Conservation (phyloP, 37 sponge, comb jelly and placozoan genomes). For the Tethya wilhelma region DNA sequence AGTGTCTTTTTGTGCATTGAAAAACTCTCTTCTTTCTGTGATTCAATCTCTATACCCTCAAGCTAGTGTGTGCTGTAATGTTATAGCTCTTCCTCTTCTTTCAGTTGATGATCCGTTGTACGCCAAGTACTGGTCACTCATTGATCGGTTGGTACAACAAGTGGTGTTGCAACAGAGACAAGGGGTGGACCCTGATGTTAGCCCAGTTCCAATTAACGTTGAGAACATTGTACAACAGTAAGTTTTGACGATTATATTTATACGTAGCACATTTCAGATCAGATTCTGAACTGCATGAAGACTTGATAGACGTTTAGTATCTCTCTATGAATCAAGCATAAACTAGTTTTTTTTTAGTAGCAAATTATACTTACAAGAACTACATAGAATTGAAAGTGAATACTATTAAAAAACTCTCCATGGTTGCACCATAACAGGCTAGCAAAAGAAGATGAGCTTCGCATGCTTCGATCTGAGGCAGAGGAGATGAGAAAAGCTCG, state of each 20-base stretch:
- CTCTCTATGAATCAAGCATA: too few relatives aligned
- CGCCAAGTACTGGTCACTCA: conserved; percentile 69
- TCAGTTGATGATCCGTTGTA: conserved; percentile 74
- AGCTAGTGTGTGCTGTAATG: too few relatives aligned
- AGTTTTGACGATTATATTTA: too few relatives aligned
- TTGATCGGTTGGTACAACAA: conserved; percentile 81
- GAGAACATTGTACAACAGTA: conserved; percentile 69
- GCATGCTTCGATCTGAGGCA: conserved; percentile 18
- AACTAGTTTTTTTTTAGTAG: background rate
- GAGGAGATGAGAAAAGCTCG: conserved; percentile 53
- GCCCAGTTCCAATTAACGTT: conserved; percentile 59
- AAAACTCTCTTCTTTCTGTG: too few relatives aligned
- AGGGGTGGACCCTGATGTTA: conserved; percentile 72
- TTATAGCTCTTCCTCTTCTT: background rate
- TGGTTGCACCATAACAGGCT: too few relatives aligned
- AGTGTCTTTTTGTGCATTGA: background rate
- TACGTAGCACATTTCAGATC: too few relatives aligned
- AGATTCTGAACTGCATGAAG: too few relatives aligned
- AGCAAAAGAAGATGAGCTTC: conserved; percentile 63
- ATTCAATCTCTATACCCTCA: too few relatives aligned
- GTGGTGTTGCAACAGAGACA: conserved; percentile 78
- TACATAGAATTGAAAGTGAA: background rate
- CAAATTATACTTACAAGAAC: background rate
- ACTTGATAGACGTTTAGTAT: too few relatives aligned
- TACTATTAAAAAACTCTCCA: background rate